Conservation (phyloP, 2,113 vertebrate species). For the Apteryx owenii region DNA sequence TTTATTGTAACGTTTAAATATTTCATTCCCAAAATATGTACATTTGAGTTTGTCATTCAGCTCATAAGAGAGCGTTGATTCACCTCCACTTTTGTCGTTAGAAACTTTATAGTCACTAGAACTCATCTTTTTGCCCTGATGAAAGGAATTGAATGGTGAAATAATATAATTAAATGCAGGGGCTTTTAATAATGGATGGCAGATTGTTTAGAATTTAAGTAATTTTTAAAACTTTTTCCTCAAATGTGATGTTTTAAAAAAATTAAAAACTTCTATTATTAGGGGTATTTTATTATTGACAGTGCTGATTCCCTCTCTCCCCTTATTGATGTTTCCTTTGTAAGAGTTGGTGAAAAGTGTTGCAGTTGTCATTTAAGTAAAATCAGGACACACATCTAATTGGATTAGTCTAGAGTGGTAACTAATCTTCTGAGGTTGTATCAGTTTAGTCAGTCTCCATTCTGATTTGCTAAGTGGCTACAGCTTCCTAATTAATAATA, state of each 20-base stretch:
- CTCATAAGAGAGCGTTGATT: background rate
- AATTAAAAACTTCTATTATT: background rate
- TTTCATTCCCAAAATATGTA: background rate
- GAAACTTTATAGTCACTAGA: background rate
- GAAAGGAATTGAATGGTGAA: background rate
- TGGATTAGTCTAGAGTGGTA: background rate
- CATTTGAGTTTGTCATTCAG: background rate
- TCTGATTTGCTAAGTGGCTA: background rate
- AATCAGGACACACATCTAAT: background rate
- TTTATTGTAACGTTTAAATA: background rate
- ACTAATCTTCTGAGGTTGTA: slow-evolving; percentile 13
- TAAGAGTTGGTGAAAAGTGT: background rate
- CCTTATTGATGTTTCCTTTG: background rate
- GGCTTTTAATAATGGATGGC: background rate
- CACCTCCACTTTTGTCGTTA: background rate
- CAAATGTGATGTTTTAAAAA: background rate
- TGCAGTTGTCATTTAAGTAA: background rate
- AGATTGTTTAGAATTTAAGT: background rate
- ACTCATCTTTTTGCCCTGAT: background rate
- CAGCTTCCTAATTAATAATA: background rate
- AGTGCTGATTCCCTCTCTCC: background rate
- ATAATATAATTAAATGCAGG: background rate
- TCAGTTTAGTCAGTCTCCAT: background rate
- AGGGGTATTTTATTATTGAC: background rate
- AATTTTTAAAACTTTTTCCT: background rate